Base-by-base conservation (phyloP, 2,113 vertebrate species). In the Hypocryptadius cinnamomeus region DNA sequence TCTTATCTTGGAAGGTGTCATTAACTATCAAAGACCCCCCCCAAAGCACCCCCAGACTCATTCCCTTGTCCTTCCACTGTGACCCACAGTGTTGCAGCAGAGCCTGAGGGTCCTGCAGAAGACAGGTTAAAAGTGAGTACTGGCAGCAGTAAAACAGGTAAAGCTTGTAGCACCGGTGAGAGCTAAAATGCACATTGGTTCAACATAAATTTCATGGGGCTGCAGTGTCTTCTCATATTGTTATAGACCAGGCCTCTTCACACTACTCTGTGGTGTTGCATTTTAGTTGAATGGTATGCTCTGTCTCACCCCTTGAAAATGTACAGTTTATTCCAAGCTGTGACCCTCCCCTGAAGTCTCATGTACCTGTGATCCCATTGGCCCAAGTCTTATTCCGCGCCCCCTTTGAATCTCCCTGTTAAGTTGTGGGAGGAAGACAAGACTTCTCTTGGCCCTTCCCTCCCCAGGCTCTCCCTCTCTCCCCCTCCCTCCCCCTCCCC, bases 211-310 rank as follows among this genome's bases (percentile, higher is more conserved):
- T 85, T 70, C 20, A 27, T 20, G 45, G 66, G 79, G 9, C 44
- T 83, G 23, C 0, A 0, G 4, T 53, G n/a, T 70, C 50, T 77
- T 79, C 71, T 76, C 17, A 0, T 0, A 1, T 19, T 47, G 25
- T 39, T 60, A 17, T 6, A 53, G 37, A 80, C 45, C 39, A 93
- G 57, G 14, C 2, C 11, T 16, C 68, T 80, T 88, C 13, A 13
- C 1, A 2, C 39, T 63, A 6, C 17, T 66, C 39, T n/a, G n/a
- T n/a, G n/a, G n/a, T n/a, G n/a, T n/a, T n/a, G n/a, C n/a, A n/a
- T n/a, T n/a, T n/a, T n/a, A n/a, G n/a, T n/a, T n/a, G n/a, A n/a
- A n/a, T n/a, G n/a, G n/a, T n/a, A n/a, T n/a, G n/a, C n/a, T n/a
- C n/a, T n/a, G n/a, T n/a, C n/a, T n/a, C n/a, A n/a, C n/a, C n/a